These are phyloP conservation scores for Zapus hudsonius DNA, from an alignment of 2,113 vertebrate genomes.

Conservation along the genomic window DNA sequence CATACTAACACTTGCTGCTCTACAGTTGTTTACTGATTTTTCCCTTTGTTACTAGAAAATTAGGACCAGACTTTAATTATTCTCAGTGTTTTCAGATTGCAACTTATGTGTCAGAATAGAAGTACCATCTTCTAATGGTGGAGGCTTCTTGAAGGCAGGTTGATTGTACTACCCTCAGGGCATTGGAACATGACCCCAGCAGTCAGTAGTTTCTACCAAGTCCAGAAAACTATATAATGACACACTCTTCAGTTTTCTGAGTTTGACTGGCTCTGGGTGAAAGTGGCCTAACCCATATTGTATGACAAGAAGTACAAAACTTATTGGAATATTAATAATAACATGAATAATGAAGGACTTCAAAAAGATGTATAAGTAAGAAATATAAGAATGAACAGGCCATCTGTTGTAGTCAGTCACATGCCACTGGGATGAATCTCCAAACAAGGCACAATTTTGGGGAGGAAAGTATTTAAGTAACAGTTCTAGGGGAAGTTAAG, in stretches of 20 bases:
- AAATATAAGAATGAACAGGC: neutral
- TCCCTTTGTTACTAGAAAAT: constrained; percentile 36
- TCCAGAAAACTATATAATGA: neutral
- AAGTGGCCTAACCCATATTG: neutral
- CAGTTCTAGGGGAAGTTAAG: too few species aligned
- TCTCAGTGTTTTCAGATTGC: neutral
- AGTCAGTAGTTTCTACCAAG: too few species aligned
- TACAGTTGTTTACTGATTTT: neutral
- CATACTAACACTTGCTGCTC: neutral
- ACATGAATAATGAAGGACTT: neutral
- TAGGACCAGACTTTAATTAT: neutral
- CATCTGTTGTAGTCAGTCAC: too few species aligned
- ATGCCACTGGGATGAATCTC: too few species aligned
- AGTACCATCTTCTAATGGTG: neutral
- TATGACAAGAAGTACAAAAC: neutral
- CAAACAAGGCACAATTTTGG: too few species aligned
- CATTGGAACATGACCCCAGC: neutral
- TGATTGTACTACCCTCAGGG: too few species aligned
- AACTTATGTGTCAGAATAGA: neutral
- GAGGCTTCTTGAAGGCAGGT: rapidly evolving
- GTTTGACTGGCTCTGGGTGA: neutral
- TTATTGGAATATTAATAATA: neutral
- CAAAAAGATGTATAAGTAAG: neutral
- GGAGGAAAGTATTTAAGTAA: too few species aligned
- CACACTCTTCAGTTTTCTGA: neutral